A percentile compares a stretch with the other conserved stretches of the same genome.
phyloP scores from a whole-genome alignment of 2,797 vertebrate genomes.

The Alca torda region DNA sequence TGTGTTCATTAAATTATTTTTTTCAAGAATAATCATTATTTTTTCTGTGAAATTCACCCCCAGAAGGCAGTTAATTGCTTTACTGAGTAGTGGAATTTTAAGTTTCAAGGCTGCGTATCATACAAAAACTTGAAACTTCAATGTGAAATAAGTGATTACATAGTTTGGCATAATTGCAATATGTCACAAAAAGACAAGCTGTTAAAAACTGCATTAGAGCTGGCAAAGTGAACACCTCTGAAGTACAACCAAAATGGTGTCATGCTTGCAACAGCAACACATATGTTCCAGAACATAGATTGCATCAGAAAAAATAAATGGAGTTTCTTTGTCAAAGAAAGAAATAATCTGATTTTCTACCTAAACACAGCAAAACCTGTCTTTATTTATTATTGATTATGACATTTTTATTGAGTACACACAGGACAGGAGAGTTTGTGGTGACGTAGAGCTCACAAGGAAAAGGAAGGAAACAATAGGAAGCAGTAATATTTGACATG shows the following conservation, averaged over 20 bases:
- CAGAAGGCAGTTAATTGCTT: constrained; percentile 57
- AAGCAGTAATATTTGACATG: neutral
- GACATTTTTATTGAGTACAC: neutral
- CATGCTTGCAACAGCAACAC: constrained; percentile 67
- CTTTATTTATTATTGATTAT: neutral
- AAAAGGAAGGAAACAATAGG: neutral
- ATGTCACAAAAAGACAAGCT: constrained; percentile 72
- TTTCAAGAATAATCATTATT: neutral
- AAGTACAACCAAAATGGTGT: constrained; percentile 68
- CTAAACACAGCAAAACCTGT: neutral
- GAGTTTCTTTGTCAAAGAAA: constrained; percentile 50
- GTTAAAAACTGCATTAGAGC: constrained; percentile 70
- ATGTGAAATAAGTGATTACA: constrained; percentile 71
- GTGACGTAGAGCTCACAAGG: neutral
- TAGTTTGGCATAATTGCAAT: constrained; percentile 72
- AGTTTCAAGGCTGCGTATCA: constrained; percentile 41
- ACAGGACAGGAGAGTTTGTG: neutral
- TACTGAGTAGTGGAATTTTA: constrained; percentile 41
- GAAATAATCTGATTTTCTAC: neutral
- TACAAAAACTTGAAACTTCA: constrained; percentile 55
- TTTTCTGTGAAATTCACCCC: constrained; percentile 31
- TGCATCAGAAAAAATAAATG: constrained; percentile 46
- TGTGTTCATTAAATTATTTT: neutral
- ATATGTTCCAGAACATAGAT: constrained; percentile 68
- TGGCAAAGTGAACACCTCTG: constrained; percentile 70